Evolutionary conservation across 2,888 invertebrate species (phyloP).

Genomic region (Strigamia transsilvanica): DNA sequence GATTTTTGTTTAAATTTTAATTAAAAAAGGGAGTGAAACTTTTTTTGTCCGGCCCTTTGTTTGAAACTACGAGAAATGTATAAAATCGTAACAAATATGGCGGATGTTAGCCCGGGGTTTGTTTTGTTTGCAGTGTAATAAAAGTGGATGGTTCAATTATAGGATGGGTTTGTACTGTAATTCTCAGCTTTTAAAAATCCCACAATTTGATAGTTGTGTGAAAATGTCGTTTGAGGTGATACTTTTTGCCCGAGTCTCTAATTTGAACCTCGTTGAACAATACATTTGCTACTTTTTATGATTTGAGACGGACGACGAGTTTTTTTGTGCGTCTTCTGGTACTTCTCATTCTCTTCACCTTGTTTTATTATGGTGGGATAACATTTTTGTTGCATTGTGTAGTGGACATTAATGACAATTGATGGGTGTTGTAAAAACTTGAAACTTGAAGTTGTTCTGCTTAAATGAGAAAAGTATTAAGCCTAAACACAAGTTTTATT

Average conservation of each 20-base stretch:
- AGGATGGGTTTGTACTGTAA: constrained; percentile 34
- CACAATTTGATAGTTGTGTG: constrained; percentile 19
- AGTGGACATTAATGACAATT: constrained; percentile 45
- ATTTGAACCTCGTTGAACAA: constrained; percentile 25
- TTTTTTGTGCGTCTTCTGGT: neutral
- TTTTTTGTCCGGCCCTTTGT: neutral
- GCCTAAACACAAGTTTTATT: neutral
- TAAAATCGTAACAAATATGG: constrained; percentile 29
- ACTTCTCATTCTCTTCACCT: constrained; percentile 4
- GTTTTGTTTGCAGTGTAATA: constrained; percentile 41
- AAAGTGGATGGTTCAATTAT: constrained; percentile 34
- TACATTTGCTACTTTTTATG: constrained; percentile 11
- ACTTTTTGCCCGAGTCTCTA: neutral
- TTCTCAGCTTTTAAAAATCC: constrained; percentile 39
- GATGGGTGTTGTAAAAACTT: constrained; percentile 4
- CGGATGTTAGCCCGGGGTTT: constrained; percentile 3
- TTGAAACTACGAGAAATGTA: neutral
- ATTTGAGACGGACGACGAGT: neutral
- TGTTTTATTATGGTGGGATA: constrained; percentile 19
- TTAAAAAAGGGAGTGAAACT: neutral
- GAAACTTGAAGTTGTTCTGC: neutral
- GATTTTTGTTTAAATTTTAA: constrained; percentile 12
- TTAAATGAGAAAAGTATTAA: neutral
- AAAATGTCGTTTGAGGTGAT: constrained; percentile 37
- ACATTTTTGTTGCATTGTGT: constrained; percentile 40